Evolutionary conservation across 1,140 invertebrate species (phyloP).

Genomic region (Drosophila erecta): DNA sequence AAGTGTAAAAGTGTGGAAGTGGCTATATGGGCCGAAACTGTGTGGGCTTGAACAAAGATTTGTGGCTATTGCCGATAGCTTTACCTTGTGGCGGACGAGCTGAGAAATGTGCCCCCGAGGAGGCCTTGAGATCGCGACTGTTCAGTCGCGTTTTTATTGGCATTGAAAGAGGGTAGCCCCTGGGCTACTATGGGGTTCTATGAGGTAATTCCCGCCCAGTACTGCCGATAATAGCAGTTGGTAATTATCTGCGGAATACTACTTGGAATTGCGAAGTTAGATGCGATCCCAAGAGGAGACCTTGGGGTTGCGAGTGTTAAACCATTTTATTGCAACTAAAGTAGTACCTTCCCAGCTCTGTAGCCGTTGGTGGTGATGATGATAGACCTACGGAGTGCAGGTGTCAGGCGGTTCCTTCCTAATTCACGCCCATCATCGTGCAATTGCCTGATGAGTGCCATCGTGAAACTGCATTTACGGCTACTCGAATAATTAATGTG

Average conservation of each 20-base stretch:
- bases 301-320: not conserved
- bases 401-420: constrained; percentile 6
- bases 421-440: constrained; percentile 2
- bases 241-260: constrained; percentile 28
- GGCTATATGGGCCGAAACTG: constrained; percentile 33
- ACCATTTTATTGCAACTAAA: not conserved
- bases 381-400: constrained; percentile 1
- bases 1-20: too few relatives aligned
- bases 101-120: constrained; percentile 43
- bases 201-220: not conserved
- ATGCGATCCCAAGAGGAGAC: not conserved
- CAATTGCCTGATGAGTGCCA: constrained; percentile 30
- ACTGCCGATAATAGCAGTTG: not conserved
- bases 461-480: constrained; percentile 21
- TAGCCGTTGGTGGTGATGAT: not conserved
- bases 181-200: not conserved
- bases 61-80: constrained; percentile 61
- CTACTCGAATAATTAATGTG: constrained; percentile 26
- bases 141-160: constrained; percentile 23
- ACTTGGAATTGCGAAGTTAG: not conserved
- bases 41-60: constrained; percentile 67
- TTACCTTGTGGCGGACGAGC: constrained; percentile 58
- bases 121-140: constrained; percentile 39
- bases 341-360: not conserved
- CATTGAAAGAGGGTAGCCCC: not conserved